phyloP scores from a whole-genome alignment of 2,888 invertebrate species.

The Phanerotoma sp. region DNA sequence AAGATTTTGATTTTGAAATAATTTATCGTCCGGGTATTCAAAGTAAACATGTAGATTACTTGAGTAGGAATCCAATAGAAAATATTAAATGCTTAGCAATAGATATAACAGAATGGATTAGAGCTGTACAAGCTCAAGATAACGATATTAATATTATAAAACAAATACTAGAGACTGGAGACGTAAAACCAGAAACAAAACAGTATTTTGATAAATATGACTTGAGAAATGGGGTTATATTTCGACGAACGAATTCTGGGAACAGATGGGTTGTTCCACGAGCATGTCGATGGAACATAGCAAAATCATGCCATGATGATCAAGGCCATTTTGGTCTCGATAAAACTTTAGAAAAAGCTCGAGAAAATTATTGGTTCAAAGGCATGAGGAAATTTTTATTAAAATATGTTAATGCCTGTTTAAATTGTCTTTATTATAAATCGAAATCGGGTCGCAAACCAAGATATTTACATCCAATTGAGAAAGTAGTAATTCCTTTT shows the following conservation, averaged over 20 bases:
- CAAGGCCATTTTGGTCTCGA: constrained; percentile 48
- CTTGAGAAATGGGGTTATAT: constrained; percentile 27
- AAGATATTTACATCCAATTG: constrained; percentile 51
- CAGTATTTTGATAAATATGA: constrained; percentile 31
- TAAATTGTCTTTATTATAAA: constrained; percentile 51
- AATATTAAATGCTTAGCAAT: constrained; percentile 22
- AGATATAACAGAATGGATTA: constrained; percentile 34
- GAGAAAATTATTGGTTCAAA: constrained; percentile 52
- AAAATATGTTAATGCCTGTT: constrained; percentile 50
- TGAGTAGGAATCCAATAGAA: constrained; percentile 34
- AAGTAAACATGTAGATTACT: constrained; percentile 34
- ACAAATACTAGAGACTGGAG: constrained; percentile 22
- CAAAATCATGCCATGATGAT: constrained; percentile 49
- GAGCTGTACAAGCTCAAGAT: constrained; percentile 32
- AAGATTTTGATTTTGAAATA: constrained; percentile 32
- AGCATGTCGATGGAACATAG: constrained; percentile 40
- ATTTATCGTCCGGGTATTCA: constrained; percentile 31
- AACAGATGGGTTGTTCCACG: constrained; percentile 45
- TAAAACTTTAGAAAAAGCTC: constrained; percentile 43
- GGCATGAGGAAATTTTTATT: constrained; percentile 47
- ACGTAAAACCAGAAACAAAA: constrained; percentile 14
- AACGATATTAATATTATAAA: constrained; percentile 25
- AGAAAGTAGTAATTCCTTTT: constrained; percentile 49
- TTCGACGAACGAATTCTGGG: constrained; percentile 24
- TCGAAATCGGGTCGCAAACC: constrained; percentile 31